Base-by-base conservation (phyloP, 2,888 invertebrate species). In the Poecilobothrus nobilitatus region DNA sequence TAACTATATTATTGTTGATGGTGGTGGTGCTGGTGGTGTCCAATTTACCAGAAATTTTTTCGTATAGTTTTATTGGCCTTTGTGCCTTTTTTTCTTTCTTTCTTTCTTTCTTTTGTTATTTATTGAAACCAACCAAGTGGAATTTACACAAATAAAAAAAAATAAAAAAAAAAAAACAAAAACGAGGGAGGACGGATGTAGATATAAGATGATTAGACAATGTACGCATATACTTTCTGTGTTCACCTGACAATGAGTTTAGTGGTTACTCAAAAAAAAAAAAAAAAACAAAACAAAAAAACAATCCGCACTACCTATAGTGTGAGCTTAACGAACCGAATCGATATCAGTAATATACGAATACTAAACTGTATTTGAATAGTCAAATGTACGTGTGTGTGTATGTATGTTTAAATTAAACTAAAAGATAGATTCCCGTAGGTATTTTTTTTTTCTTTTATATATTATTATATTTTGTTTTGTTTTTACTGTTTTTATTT, bases 321-420 rank as follows among this genome's bases (percentile, higher is more conserved):
- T 53, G 53, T 53, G 53, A 53, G 53, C 53, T 53, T 53, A 53
- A 53, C 53, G 53, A 53, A 53, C 53, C 53, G 53, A 53, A 53
- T 53, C 53, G 53, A 53, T 53, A 53, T 18, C 12, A 41, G 12
- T 41, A 41, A 8, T 37, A 53, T 53, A 41, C 15, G n/a, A 18
- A 18, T 53, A 12, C 2, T 53, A 18, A 12, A 18, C 18, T 53
- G 1, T 18, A 18, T 53, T 53, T 18, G 2, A 15, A 53, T 18
- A 53, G 15, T 53, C 1, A n/a, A n/a, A n/a, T n/a, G n/a, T 53
- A 53, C 18, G 15, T 18, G 15, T n/a, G 6, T 53, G 15, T 2
- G 18, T 53, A 53, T 18, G 18, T 18, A 2, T 53, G 12, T 53
- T 53, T 37, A 10, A 53, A 12, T 15, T 41, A 2, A 18, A 18